Evolutionary conservation across 2,113 vertebrate genomes (phyloP), one percentile per base, ranked within the genome.

Genomic region (Channa maculata): DNA sequence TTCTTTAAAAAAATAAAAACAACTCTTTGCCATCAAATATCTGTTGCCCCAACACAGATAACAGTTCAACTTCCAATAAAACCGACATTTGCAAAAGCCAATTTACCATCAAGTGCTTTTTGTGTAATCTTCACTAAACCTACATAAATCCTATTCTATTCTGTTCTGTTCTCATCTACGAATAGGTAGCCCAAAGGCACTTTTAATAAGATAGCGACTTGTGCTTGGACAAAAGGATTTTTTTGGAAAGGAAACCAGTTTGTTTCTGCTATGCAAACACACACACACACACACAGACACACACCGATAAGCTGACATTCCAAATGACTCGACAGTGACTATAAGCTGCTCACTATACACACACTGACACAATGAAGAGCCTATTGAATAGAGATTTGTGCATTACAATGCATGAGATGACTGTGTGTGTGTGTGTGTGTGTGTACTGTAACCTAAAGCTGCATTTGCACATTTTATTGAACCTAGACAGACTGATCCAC

Each of bases 301-400:
- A 33, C 10, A 65, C 0, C 70, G 79, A 84, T 82, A 82, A 82
- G 82, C 86, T 82, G 82, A 85, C 77, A 77, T 69, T 82, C 66
- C 69, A 79, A 82, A 83, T 85, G 84, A 86, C 61, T 88, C 33
- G 0, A 85, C 87, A 77, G 72, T 88, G 84, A 84, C 64, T 89
- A 79, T 85, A 83, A 87, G 75, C 85, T 79, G 68, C 80, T 87
- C 80, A 36, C 74, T 69, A 64, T 63, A 85, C 83, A 83, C 81
- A 77, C 71, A 59, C 59, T 14, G 52, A 75, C 69, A 82, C 68
- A 82, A 77, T 72, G 59, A 69, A 77, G 69, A 64, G 52, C 39
- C 76, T 57, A 77, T 75, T 80, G 79, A 82, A 61, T 43, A 72
- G 75, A 84, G 82, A 87, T 87, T 84, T 82, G 71, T 55, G 51